Percentiles rank a stretch among this genome's conserved stretches.
Evolutionary conservation across 2,113 vertebrate species (phyloP).

Genomic region (Paramormyrops kingsleyae): DNA sequence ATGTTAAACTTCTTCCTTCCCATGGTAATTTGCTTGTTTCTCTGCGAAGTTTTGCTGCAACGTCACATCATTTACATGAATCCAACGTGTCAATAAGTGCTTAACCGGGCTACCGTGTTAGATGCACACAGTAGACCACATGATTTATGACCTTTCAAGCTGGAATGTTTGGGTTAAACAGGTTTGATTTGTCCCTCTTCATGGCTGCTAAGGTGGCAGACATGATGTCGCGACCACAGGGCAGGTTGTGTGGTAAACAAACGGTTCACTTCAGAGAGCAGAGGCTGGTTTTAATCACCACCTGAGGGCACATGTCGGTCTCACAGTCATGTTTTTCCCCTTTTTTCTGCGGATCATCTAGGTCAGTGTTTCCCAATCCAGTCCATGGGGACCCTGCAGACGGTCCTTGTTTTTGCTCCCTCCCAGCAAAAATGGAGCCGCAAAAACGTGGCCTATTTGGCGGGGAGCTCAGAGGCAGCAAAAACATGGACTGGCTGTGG

Average conservation of each 20-base stretch:
- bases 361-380: not conserved
- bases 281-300: not conserved
- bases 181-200: not conserved
- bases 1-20: slow-evolving; percentile 98
- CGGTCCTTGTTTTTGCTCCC: not conserved
- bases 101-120: not conserved
- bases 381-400: not conserved
- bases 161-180: not conserved
- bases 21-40: slow-evolving; percentile 96
- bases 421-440: not conserved
- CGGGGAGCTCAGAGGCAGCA: not conserved
- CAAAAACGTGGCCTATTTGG: not conserved
- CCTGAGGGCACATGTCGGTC: not conserved
- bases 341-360: not conserved
- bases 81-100: not conserved
- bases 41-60: slow-evolving; percentile 88
- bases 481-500: not conserved
- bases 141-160: not conserved
- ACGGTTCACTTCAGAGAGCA: not conserved
- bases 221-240: not conserved
- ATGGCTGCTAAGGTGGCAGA: not conserved
- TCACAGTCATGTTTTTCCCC: not conserved
- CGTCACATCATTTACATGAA: slow-evolving; percentile 17
- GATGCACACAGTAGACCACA: not conserved
- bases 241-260: not conserved